Percentiles rank a stretch among this genome's conserved stretches.
Conservation (phyloP, 2,888 invertebrate genomes). For the Mesodorylaimus sp. region DNA sequence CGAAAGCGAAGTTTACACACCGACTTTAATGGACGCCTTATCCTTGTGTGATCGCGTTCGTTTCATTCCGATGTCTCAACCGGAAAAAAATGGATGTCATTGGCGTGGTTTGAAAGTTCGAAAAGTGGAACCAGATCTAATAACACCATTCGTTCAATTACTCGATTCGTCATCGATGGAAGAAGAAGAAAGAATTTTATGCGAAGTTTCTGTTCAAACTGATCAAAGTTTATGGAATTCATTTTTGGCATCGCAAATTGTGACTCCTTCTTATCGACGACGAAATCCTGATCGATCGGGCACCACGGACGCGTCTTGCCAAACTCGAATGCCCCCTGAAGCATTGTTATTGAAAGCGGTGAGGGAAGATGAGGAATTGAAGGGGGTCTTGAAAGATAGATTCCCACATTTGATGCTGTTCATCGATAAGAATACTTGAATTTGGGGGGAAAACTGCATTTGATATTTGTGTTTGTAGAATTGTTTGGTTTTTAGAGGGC, state of each 20-base stretch:
- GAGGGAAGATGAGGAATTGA: background rate
- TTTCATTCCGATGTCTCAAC: background rate
- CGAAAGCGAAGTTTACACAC: background rate
- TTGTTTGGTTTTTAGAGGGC: background rate
- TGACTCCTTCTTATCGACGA: background rate
- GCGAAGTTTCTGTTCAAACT: background rate
- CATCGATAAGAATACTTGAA: constrained; percentile 1
- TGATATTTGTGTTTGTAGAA: background rate
- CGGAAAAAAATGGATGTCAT: constrained; percentile 1
- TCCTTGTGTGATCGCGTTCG: background rate
- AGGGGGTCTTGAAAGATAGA: background rate
- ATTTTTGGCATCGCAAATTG: constrained; percentile 2
- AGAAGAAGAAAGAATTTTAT: too few relatives aligned
- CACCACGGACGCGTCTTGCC: background rate
- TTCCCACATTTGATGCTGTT: background rate
- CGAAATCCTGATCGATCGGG: background rate
- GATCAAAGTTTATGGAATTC: background rate
- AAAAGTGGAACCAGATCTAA: background rate
- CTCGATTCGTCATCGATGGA: too few relatives aligned
- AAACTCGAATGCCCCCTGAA: background rate
- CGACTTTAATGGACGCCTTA: background rate
- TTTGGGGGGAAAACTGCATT: too few relatives aligned
- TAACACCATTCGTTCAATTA: too few relatives aligned
- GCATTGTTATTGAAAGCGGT: constrained; percentile 1
- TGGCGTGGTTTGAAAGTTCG: background rate